These are phyloP conservation scores for Lepilemur septentrionalis DNA, from an alignment of 2,797 vertebrate species.

Conservation along the genomic window DNA sequence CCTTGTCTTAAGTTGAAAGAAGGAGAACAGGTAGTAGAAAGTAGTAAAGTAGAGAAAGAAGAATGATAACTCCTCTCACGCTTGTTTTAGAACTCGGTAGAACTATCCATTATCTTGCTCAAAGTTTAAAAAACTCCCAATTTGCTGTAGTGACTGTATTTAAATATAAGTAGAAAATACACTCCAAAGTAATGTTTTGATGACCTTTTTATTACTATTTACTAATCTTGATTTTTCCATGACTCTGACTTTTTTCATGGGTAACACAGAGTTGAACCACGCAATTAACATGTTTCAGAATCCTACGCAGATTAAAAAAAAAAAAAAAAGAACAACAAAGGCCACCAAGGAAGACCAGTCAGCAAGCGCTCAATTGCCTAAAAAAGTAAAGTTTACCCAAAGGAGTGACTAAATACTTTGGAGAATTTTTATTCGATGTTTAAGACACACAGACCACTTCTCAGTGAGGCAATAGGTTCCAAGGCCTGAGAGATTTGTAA, in stretches of 20 bases:
- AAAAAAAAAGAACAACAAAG: not conserved
- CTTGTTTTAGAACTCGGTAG: not conserved
- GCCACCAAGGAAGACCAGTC: not conserved
- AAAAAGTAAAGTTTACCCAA: not conserved
- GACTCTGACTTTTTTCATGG: not conserved
- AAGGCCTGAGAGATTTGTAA: not conserved
- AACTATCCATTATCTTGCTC: not conserved
- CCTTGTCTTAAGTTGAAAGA: not conserved
- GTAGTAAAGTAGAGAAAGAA: not conserved
- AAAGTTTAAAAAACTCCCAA: constrained; percentile 8
- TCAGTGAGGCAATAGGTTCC: not conserved
- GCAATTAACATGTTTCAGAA: constrained; percentile 31
- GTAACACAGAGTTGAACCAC: not conserved
- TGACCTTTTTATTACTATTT: not conserved
- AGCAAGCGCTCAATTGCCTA: not conserved
- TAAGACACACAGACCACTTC: constrained; percentile 20
- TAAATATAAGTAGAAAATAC: constrained; percentile 7
- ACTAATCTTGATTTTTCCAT: not conserved
- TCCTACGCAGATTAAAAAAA: not conserved
- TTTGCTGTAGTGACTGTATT: not conserved
- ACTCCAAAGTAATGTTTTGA: not conserved
- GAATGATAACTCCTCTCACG: not conserved
- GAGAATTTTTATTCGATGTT: constrained; percentile 25
- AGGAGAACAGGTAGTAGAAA: not conserved
- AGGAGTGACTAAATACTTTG: not conserved